Evolutionary conservation across 2,888 invertebrate species (phyloP).

Genomic region (Ochropacha duplaris): DNA sequence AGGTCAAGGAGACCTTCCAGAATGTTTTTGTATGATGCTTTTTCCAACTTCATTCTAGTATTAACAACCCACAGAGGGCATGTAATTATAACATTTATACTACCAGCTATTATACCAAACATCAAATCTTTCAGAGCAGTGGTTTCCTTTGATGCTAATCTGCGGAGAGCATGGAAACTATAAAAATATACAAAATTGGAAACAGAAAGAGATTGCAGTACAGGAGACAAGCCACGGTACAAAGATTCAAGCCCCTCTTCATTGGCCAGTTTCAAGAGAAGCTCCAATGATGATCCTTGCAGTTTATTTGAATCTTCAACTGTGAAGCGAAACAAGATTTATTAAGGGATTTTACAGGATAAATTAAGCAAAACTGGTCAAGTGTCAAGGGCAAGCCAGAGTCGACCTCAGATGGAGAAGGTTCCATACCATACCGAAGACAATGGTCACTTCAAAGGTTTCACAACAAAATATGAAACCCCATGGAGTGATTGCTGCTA

Average conservation of each 20-base stretch:
- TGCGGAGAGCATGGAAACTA: constrained; percentile 92
- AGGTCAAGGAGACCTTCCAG: constrained; percentile 87
- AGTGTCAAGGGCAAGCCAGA: too few relatives aligned
- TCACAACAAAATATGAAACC: too few relatives aligned
- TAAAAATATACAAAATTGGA: constrained; percentile 98
- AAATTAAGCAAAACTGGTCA: too few relatives aligned
- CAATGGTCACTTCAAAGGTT: too few relatives aligned
- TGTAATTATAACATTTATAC: constrained; percentile 92
- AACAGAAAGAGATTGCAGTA: constrained; percentile 91
- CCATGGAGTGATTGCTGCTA: too few relatives aligned
- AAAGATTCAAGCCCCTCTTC: constrained; percentile 87
- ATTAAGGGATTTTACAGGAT: neutral
- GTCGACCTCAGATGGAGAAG: too few relatives aligned
- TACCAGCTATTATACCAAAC: constrained; percentile 90
- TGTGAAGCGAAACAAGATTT: constrained; percentile 55
- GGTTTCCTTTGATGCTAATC: constrained; percentile 73
- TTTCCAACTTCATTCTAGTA: constrained; percentile 92
- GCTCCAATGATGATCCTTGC: constrained; percentile 85
- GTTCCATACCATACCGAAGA: too few relatives aligned
- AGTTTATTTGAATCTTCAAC: constrained; percentile 87
- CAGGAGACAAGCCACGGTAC: constrained; percentile 91
- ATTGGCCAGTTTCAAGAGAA: constrained; percentile 85
- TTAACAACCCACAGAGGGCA: constrained; percentile 97
- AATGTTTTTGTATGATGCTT: constrained; percentile 70
- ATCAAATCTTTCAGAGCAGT: constrained; percentile 88